A percentile compares a stretch with the other conserved stretches of the same genome.
Evolutionary conservation across 1,140 invertebrate genomes (phyloP).

Genomic region (Atta cephalotes): DNA sequence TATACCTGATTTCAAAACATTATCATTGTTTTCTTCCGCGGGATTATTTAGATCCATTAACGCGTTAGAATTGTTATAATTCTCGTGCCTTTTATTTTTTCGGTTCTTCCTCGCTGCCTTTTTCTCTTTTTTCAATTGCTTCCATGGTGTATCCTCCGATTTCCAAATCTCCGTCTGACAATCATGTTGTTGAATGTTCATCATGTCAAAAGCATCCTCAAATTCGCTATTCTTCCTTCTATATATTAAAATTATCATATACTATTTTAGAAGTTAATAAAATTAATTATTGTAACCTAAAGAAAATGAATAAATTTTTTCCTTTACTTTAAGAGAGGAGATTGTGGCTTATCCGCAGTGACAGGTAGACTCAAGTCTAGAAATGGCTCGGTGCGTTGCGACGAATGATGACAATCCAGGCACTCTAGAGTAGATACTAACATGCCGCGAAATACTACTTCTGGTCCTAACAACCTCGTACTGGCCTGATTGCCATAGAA

Average conservation of each 20-base stretch:
- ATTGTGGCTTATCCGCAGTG: conserved; percentile 90
- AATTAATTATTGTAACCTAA: neutral
- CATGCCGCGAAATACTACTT: conserved; percentile 94
- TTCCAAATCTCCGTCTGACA: conserved; percentile 40
- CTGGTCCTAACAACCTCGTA: conserved; percentile 92
- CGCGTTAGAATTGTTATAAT: conserved; percentile 45
- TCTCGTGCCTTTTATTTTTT: conserved; percentile 80
- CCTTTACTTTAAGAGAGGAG: conserved; percentile 85
- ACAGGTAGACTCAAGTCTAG: conserved; percentile 97
- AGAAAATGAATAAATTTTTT: neutral
- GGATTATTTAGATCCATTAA: conserved; percentile 73
- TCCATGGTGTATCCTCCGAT: conserved; percentile 84
- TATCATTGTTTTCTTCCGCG: conserved; percentile 75
- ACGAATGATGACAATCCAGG: conserved; percentile 94
- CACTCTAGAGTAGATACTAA: conserved; percentile 96
- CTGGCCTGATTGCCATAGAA: conserved; percentile 94
- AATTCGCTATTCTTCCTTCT: conserved; percentile 77
- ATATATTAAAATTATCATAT: conserved; percentile 24
- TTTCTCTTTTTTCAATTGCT: conserved; percentile 90
- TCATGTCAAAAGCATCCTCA: conserved; percentile 76
- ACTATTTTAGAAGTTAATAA: neutral
- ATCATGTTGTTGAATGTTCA: conserved; percentile 66
- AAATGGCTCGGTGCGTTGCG: conserved; percentile 96
- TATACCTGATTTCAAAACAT: conserved; percentile 73
- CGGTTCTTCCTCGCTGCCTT: conserved; percentile 88